Base-by-base conservation (phyloP, 2,797 vertebrate genomes). In the Meda fulgida region DNA sequence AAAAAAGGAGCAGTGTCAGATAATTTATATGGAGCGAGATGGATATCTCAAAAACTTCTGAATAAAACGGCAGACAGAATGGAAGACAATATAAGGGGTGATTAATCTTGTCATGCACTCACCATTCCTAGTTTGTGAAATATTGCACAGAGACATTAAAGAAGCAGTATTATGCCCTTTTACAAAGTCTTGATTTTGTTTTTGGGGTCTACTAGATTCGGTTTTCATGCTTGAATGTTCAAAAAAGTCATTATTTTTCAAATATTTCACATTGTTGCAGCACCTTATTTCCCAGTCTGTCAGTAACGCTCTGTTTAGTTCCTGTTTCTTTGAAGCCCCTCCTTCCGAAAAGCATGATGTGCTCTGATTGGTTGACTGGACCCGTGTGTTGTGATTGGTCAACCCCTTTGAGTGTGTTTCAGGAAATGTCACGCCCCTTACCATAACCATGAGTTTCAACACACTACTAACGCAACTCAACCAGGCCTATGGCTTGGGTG, bases 71-170 rank as follows among this genome's bases (percentile, higher is more conserved):
- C 53, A 87, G 73, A 65, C 69, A 84, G 88, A 84, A 87, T 87
- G 75, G 78, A 89, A 76, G 69, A 84, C 73, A 55, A 86, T 81
- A 77, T 86, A 16, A 79, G 31, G 34, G 77, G 73, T n/a, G 66
- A 81, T 87, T 86, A 48, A 86, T 90, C 83, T 85, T 89, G 88
- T 87, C 77, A 69, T 78, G 71, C 55, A 60, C 72, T 87, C 40
- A 23, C 60, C 46, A 51, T 77, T 86, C 14, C 63, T 48, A 46
- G 51, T 80, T 87, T 86, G 86, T 83, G 84, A 86, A 85, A 86
- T 67, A 76, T 75, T 84, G 73, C 79, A 81, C 34, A 80, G 53
- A 83, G 78, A 80, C 81, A 65, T 78, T 55, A 75, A 26, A 81
- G 78, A 65, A 3, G 63, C 2, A 16, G 31, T 31, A 65, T 65